Base-by-base conservation (phyloP, 2,888 invertebrate species). In the Dendrolimus pini region DNA sequence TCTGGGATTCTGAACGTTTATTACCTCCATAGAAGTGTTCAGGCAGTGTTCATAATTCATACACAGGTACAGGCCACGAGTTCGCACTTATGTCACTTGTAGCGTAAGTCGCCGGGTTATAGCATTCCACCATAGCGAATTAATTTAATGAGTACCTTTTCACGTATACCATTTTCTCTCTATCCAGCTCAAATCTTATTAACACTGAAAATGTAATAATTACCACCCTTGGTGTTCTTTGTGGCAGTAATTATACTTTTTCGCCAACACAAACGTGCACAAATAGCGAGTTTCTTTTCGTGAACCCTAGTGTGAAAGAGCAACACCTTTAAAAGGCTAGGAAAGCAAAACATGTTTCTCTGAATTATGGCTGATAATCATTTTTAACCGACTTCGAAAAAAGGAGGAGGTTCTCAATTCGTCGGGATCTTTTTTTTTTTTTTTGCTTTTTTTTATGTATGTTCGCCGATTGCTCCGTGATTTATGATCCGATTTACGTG, bases 21-120 rank as follows among this genome's bases (percentile, higher is more conserved):
- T 86, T 85, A 72, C 81, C 85, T 78, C 77, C 80, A 78, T 79
- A 80, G 75, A 78, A 80, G 83, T 74, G 86, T 88, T 85, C 82
- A 85, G 80, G 79, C 79, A 81, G 77, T 84, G 68, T 72, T 69
- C 65, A 30, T 30, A 3, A 30, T 30, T 0, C 12, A 47, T 47
- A 12, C 12, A 47, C 9, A 9, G 47, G 12, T 9, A 9, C 30
- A 30, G 30, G 47, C 47, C 3, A 12, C 10, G 47, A 12, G 47
- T 47, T 47, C 47, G 47, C 47, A 47, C 47, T 47, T 47, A 47
- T 12, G 9, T 47, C 47, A 47, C 47, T 47, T 47, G 47, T 3
- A 47, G 47, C 47, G 47, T 47, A 47, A 47, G 47, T 47, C 47
- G 3, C 47, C 9, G 3, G 9, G 9, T 6, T 47, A 47, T 47